Conservation (phyloP, 2,113 vertebrate genomes). For the Catharus fuscescens region DNA sequence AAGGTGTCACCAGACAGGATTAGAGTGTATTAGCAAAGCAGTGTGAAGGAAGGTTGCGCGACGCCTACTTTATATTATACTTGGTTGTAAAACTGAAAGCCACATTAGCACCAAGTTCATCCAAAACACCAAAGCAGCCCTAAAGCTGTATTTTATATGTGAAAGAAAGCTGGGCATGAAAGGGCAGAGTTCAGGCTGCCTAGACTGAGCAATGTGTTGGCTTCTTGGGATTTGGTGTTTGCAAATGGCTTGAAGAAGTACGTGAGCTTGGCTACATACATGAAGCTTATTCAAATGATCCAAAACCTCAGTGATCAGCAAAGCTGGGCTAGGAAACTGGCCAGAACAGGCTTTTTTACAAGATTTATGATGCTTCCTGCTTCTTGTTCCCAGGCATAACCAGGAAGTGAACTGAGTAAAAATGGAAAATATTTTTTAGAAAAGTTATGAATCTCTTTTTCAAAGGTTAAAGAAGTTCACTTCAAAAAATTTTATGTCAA, state of each 20-base stretch:
- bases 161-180: not conserved
- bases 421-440: constrained; percentile 48
- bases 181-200: constrained; percentile 23
- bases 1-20: constrained; percentile 20
- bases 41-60: not conserved
- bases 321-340: constrained; percentile 45
- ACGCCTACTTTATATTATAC: constrained; percentile 1
- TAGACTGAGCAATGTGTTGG: not conserved
- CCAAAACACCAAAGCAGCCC: not conserved
- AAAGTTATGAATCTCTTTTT: constrained; percentile 16
- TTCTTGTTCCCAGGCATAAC: constrained; percentile 58
- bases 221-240: not conserved
- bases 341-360: constrained; percentile 40
- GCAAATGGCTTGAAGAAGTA: not conserved
- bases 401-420: constrained; percentile 45
- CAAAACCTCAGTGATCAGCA: constrained; percentile 44
- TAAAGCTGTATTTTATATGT: not conserved
- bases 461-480: constrained; percentile 36
- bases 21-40: not conserved
- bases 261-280: not conserved
- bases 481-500: not conserved
- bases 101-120: constrained; percentile 35
- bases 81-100: constrained; percentile 29
- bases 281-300: constrained; percentile 14
- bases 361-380: constrained; percentile 57